phyloP scores from a whole-genome alignment of 2,888 invertebrate species.

The Gymnosoma rotundatum region DNA sequence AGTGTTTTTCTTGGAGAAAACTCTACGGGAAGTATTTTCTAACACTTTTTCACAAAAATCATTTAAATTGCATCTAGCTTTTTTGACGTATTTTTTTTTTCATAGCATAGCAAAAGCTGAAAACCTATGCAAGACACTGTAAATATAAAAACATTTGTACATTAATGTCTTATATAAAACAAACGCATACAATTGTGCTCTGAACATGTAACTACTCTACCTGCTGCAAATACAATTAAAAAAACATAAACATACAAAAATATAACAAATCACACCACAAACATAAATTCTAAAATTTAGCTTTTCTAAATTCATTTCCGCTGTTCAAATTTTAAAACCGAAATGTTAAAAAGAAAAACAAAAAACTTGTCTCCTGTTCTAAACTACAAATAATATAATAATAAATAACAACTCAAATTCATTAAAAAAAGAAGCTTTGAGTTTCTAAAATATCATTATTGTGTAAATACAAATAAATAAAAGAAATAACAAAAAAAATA shows the following conservation, averaged over 20 bases:
- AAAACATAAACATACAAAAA: not conserved
- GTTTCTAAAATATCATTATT: slow-evolving; percentile 63
- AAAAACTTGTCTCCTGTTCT: not conserved
- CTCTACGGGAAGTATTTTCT: too few relatives aligned
- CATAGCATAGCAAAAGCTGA: too few relatives aligned
- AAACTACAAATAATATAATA: not conserved
- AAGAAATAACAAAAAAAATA: slow-evolving; percentile 7
- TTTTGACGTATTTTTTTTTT: too few relatives aligned
- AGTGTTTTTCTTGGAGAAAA: too few relatives aligned
- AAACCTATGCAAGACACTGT: too few relatives aligned
- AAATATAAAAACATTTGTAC: slow-evolving; percentile 4
- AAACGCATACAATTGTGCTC: slow-evolving; percentile 55
- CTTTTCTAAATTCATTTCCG: slow-evolving; percentile 51
- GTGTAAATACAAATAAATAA: slow-evolving; percentile 63
- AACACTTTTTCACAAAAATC: too few relatives aligned
- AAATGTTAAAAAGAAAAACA: not conserved
- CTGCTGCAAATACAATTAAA: slow-evolving; percentile 48
- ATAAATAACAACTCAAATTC: slow-evolving; percentile 57
- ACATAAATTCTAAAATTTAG: slow-evolving; percentile 30
- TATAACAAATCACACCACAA: not conserved
- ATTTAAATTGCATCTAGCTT: too few relatives aligned
- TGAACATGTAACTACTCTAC: slow-evolving; percentile 63
- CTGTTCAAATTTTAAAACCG: slow-evolving; percentile 19
- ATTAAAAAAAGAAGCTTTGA: slow-evolving; percentile 41
- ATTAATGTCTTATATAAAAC: slow-evolving; percentile 4